Percentiles rank a stretch among this genome's conserved stretches.
These are phyloP conservation scores for Cryptocephalus moraei DNA, from an alignment of 2,888 invertebrate genomes.

Conservation along the genomic window DNA sequence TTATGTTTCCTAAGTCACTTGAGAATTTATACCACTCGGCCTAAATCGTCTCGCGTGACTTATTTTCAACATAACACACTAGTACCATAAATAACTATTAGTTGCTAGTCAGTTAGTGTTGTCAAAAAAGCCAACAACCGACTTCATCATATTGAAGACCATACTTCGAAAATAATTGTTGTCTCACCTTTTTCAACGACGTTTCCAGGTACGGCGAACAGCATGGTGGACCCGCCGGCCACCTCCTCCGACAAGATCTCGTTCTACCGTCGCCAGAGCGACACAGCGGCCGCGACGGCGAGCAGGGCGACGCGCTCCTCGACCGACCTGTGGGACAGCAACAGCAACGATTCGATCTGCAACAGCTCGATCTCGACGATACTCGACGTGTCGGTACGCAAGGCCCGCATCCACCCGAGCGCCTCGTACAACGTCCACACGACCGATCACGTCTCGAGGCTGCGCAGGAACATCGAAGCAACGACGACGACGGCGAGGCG, in stretches of 20 bases:
- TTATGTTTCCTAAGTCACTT: too few species aligned
- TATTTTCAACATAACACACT: too few species aligned
- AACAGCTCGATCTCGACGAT: slow-evolving; percentile 42
- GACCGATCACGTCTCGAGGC: slow-evolving; percentile 6
- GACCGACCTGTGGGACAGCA: slow-evolving; percentile 31
- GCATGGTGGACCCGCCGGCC: slow-evolving; percentile 6
- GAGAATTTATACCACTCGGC: too few species aligned
- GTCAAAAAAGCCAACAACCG: too few species aligned
- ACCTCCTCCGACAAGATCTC: slow-evolving; percentile 24
- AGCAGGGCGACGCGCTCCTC: slow-evolving; percentile 24
- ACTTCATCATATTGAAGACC: too few species aligned
- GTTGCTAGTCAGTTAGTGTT: too few species aligned
- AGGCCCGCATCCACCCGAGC: slow-evolving; percentile 8
- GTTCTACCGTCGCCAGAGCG: slow-evolving; percentile 11
- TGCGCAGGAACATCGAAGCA: slow-evolving; percentile 1
- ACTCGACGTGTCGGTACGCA: slow-evolving; percentile 22
- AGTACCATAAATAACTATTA: too few species aligned
- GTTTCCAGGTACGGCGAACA: slow-evolving; percentile 4
- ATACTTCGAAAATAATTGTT: too few species aligned
- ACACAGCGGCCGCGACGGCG: slow-evolving; percentile 15
- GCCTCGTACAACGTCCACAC: slow-evolving; percentile 5
- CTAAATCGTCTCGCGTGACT: too few species aligned
- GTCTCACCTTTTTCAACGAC: too few species aligned
- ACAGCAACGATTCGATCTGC: slow-evolving; percentile 37
- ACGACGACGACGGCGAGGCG: too few species aligned